Evolutionary conservation across 2,113 vertebrate genomes (phyloP).

Genomic region (Rhinopomastus cyanomelas): DNA sequence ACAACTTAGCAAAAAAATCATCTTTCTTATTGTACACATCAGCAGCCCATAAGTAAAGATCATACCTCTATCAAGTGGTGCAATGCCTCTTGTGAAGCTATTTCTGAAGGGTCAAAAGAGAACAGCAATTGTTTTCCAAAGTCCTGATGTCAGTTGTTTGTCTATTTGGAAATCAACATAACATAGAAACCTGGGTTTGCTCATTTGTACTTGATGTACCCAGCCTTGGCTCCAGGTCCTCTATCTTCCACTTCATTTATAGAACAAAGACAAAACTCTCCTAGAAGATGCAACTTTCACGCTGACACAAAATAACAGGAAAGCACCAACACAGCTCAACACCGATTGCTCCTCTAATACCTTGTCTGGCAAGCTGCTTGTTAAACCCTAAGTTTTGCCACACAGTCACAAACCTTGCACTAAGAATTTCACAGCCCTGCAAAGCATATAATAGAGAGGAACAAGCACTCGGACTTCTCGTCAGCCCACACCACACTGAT

Average conservation of each 20-base stretch:
- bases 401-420: neutral
- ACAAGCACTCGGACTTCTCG: neutral
- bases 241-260: neutral
- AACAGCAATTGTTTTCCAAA: neutral
- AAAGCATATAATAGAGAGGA: neutral
- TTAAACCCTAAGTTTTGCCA: neutral
- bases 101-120: conserved; percentile 8
- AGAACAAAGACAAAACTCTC: neutral
- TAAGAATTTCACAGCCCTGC: neutral
- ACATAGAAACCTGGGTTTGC: neutral
- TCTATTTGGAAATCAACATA: neutral
- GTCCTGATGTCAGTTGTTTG: neutral
- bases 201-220: neutral
- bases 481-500: too few species aligned
- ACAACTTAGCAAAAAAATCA: conserved; percentile 30
- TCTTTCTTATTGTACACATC: neutral
- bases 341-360: neutral
- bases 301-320: neutral
- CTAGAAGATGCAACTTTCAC: neutral
- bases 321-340: neutral
- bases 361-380: neutral
- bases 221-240: neutral
- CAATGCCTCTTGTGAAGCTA: neutral
- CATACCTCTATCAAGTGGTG: neutral
- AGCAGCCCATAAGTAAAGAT: neutral